A percentile compares a stretch with the other conserved stretches of the same genome.
These are phyloP conservation scores for Thalassarche chlororhynchos DNA, from an alignment of 2,113 vertebrate genomes.

Conservation along the genomic window DNA sequence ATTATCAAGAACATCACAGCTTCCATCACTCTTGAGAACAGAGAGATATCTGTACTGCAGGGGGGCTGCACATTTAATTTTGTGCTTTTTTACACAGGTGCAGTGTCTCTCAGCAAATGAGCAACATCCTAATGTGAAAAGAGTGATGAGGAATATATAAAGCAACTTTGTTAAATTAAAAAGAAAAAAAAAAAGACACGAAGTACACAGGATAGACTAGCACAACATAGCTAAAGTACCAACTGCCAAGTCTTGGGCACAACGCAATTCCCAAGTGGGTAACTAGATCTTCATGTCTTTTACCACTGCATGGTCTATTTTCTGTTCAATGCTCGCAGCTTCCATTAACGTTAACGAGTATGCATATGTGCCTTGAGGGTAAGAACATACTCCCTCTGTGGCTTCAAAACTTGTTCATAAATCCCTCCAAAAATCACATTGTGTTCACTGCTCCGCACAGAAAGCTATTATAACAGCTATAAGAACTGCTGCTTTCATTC, in stretches of 20 bases:
- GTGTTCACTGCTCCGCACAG: not conserved
- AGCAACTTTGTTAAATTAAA: not conserved
- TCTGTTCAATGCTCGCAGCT: slow-evolving; percentile 29
- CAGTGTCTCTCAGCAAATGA: not conserved
- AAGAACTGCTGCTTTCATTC: not conserved
- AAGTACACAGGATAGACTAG: not conserved
- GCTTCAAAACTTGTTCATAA: slow-evolving; percentile 57
- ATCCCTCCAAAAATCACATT: slow-evolving; percentile 34
- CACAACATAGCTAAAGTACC: not conserved
- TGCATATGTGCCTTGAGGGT: slow-evolving; percentile 26
- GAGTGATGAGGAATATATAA: not conserved
- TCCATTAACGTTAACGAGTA: slow-evolving; percentile 54
- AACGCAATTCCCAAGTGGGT: not conserved
- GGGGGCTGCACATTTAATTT: not conserved
- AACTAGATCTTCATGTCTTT: not conserved
- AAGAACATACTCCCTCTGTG: slow-evolving; percentile 8
- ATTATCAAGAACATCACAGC: slow-evolving; percentile 7
- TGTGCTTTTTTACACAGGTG: not conserved
- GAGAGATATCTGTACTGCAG: not conserved
- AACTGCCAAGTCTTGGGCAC: not conserved
- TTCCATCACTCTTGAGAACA: not conserved
- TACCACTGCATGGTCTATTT: slow-evolving; percentile 21
- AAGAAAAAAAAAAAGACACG: not conserved
- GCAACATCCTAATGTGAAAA: not conserved
- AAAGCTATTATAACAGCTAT: not conserved